Conservation (phyloP, 64 coral and sea anemone species). For the Dendronephthya gigantea region DNA sequence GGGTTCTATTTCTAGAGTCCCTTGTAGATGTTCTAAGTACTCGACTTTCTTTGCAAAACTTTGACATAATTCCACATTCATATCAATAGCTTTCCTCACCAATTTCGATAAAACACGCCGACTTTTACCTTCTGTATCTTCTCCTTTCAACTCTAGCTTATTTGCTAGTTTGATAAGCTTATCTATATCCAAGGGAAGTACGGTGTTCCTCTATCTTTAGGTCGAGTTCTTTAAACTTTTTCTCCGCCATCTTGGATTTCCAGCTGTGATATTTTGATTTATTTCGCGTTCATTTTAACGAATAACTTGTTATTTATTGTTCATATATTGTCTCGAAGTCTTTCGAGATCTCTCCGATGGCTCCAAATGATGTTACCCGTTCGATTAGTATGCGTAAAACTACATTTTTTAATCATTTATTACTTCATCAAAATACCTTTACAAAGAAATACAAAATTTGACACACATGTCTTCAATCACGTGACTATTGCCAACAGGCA, state of each 20-base stretch:
- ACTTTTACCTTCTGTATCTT: neutral
- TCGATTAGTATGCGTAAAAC: no score
- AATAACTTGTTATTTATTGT: neutral
- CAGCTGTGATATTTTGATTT: neutral
- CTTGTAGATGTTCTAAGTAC: neutral
- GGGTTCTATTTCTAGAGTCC: neutral
- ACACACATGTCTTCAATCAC: no score
- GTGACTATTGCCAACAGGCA: no score
- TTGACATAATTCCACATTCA: conserved; percentile 4
- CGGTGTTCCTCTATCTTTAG: neutral
- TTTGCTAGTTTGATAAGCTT: no score
- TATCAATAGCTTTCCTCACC: conserved; percentile 9
- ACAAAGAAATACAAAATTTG: no score
- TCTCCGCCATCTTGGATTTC: neutral
- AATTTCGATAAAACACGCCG: conserved; percentile 12
- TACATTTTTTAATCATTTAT: no score
- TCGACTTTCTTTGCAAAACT: neutral
- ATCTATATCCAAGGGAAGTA: no score
- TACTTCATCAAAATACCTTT: no score
- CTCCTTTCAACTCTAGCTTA: neutral
- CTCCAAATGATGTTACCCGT: conserved; percentile 8
- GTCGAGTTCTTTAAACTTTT: neutral
- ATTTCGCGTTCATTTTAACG: neutral
- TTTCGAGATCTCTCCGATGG: neutral
- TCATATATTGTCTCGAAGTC: neutral